phyloP scores from a whole-genome alignment of 2,113 vertebrate genomes.

The Heterocephalus glaber region DNA sequence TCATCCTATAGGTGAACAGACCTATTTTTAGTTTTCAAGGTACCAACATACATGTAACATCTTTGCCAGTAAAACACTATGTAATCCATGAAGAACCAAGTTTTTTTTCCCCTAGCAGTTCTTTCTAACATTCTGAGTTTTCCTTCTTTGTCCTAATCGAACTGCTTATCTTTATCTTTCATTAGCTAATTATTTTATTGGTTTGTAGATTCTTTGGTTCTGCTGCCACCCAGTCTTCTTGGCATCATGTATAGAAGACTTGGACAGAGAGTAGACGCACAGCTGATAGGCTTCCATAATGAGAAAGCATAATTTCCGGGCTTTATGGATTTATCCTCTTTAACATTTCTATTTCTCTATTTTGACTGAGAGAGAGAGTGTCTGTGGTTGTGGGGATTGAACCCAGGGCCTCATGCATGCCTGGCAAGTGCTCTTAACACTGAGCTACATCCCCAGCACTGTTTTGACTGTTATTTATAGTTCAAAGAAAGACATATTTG shows the following conservation, averaged over 20 bases:
- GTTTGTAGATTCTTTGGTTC: constrained; percentile 15
- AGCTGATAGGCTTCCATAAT: constrained; percentile 15
- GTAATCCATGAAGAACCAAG: not conserved
- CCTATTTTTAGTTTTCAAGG: constrained; percentile 31
- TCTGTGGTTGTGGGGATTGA: not conserved
- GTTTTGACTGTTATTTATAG: constrained; percentile 18
- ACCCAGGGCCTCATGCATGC: not conserved
- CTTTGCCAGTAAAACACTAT: not conserved
- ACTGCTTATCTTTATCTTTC: not conserved
- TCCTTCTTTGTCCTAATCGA: constrained; percentile 12
- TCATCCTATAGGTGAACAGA: not conserved
- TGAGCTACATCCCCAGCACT: not conserved
- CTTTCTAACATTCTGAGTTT: not conserved
- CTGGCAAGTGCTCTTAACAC: not conserved
- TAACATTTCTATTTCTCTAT: constrained; percentile 58
- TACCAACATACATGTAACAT: not conserved
- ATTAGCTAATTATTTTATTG: constrained; percentile 17
- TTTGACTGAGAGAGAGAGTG: not conserved
- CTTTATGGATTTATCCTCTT: constrained; percentile 41
- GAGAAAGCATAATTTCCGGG: not conserved
- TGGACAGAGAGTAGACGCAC: constrained; percentile 17
- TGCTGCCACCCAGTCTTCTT: not conserved
- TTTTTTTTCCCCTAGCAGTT: not conserved
- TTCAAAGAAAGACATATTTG: not conserved
- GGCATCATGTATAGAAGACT: constrained; percentile 1